Percentiles rank a stretch among this genome's conserved stretches.
Conservation (phyloP, 2,113 vertebrate species). For the Mormyrus iriodes region DNA sequence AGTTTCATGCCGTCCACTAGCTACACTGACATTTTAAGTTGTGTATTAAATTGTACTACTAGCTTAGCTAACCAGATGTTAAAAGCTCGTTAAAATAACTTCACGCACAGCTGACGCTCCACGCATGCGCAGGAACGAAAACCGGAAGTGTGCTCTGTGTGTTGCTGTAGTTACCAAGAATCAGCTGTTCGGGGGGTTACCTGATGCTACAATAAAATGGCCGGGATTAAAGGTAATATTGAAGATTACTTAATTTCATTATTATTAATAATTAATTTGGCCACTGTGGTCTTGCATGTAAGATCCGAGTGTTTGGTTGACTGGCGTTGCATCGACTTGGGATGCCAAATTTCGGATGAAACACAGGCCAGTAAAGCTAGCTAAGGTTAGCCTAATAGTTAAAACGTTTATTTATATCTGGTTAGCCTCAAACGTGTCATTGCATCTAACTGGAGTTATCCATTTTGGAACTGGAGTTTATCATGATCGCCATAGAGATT, state of each 20-base stretch:
- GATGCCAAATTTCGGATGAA: neutral
- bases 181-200: neutral
- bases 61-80: neutral
- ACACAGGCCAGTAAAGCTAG: neutral
- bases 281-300: neutral
- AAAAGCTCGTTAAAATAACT: neutral
- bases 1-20: neutral
- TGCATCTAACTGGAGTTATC: neutral
- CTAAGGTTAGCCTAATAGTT: neutral
- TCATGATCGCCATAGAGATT: neutral
- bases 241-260: neutral
- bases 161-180: neutral
- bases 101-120: neutral
- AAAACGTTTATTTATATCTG: neutral
- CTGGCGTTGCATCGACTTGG: neutral
- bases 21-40: neutral
- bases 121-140: neutral
- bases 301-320: neutral
- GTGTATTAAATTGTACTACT: neutral
- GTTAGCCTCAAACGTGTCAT: neutral
- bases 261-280: neutral
- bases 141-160: neutral
- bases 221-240: conserved; percentile 12
- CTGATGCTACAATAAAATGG: conserved; percentile 6
- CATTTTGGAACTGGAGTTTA: neutral